phyloP scores from a whole-genome alignment of 1,140 invertebrate genomes.

The Dendrolimus punctatus region DNA sequence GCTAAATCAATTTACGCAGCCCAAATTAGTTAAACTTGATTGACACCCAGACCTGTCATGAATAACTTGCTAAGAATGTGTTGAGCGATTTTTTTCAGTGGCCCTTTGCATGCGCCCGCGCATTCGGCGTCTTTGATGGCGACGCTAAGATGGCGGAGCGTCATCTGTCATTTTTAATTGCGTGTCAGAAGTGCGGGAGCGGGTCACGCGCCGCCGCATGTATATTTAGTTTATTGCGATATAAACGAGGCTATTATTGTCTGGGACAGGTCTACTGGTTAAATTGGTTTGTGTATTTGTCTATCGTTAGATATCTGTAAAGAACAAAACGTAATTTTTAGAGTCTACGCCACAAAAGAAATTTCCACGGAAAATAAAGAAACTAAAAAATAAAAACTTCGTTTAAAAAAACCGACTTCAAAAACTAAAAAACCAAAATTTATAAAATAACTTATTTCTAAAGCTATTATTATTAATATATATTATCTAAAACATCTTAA shows the following conservation, averaged over 20 bases:
- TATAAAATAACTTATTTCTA: too few species aligned
- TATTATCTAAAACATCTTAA: too few species aligned
- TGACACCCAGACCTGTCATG: conserved; percentile 28
- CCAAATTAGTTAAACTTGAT: conserved; percentile 21
- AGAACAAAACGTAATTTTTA: too few species aligned
- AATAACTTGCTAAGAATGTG: conserved; percentile 50
- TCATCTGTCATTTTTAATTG: conserved; percentile 69
- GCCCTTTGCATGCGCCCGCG: conserved; percentile 11
- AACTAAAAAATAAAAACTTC: too few species aligned
- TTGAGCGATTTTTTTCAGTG: conserved; percentile 40
- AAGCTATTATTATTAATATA: too few species aligned
- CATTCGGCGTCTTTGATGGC: conserved; percentile 31
- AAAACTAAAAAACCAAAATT: too few species aligned
- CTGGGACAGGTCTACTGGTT: conserved; percentile 9
- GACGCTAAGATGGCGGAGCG: conserved; percentile 36
- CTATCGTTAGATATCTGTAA: too few species aligned
- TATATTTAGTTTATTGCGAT: conserved; percentile 66
- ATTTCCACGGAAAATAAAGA: too few species aligned
- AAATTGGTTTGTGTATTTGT: too few species aligned
- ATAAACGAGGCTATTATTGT: conserved; percentile 51
- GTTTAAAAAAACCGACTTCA: too few species aligned
- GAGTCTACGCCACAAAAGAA: too few species aligned
- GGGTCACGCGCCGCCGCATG: conserved; percentile 29
- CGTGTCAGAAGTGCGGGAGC: conserved; percentile 48
- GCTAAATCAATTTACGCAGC: too few species aligned